phyloP scores from a whole-genome alignment of 1,140 invertebrate species.

The fruit fly (Drosophila melanogaster) region Release_6_plus_ISO1_MT NC_004354.4:15283001-15283500 shows the following conservation, averaged over 20 bases:
- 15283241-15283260: too few relatives aligned
- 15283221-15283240: background rate
- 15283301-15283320: slow-evolving; percentile 4
- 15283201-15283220: slow-evolving; percentile 15
- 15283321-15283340: background rate
- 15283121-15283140: slow-evolving; percentile 47
- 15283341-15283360: slow-evolving; percentile 4
- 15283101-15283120: slow-evolving; percentile 1
- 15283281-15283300: background rate
- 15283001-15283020: background rate
- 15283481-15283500: slow-evolving; percentile 1
- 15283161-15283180: slow-evolving; percentile 13
- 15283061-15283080: slow-evolving; percentile 50
- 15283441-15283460: slow-evolving; percentile 56
- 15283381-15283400: slow-evolving; percentile 8
- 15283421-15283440: slow-evolving; percentile 19
- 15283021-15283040: slow-evolving; percentile 5
- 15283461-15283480: slow-evolving; percentile 35
- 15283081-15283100: slow-evolving; percentile 7
- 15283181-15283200: background rate
- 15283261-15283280: too few relatives aligned
- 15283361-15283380: slow-evolving; percentile 13
- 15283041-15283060: slow-evolving; percentile 67
- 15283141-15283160: slow-evolving; percentile 22
- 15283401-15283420: slow-evolving; percentile 1